Percentiles rank a stretch among this genome's conserved stretches.
Evolutionary conservation across 1,140 invertebrate species (phyloP).

Genomic region (Psilanteris sp.): DNA sequence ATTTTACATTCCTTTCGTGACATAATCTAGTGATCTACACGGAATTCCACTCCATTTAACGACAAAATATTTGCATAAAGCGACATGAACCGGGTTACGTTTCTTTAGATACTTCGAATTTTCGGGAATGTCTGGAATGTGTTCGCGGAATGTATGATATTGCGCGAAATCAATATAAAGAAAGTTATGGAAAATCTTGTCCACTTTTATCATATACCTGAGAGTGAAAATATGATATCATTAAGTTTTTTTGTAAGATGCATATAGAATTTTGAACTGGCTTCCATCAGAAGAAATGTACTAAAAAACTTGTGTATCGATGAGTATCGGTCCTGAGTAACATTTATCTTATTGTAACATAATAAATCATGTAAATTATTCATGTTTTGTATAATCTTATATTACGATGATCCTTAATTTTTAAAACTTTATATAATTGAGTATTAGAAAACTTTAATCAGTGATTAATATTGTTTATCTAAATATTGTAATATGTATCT

Average conservation of each 20-base stretch:
- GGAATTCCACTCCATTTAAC: slow-evolving; percentile 51
- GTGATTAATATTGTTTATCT: no score
- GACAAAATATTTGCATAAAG: slow-evolving; percentile 53
- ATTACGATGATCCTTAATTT: no score
- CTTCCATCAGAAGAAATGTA: no score
- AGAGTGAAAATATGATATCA: slow-evolving; percentile 29
- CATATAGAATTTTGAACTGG: no score
- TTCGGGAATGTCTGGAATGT: slow-evolving; percentile 48
- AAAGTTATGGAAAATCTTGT: slow-evolving; percentile 25
- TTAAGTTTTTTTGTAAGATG: slow-evolving; percentile 15
- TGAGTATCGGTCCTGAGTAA: no score
- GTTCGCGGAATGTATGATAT: slow-evolving; percentile 42
- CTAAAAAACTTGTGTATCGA: no score
- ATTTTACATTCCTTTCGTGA: slow-evolving; percentile 31
- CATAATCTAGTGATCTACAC: slow-evolving; percentile 50
- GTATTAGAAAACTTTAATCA: no score
- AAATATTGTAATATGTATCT: no score
- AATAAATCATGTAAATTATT: no score
- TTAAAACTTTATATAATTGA: no score
- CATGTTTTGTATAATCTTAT: no score
- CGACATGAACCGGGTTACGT: slow-evolving; percentile 46
- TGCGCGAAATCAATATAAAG: slow-evolving; percentile 44
- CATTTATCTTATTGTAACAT: no score
- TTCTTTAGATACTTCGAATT: slow-evolving; percentile 55
- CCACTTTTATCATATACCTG: slow-evolving; percentile 22